Evolutionary conservation across 2,797 vertebrate genomes (phyloP).

Genomic region (Pogoniulus pusillus): DNA sequence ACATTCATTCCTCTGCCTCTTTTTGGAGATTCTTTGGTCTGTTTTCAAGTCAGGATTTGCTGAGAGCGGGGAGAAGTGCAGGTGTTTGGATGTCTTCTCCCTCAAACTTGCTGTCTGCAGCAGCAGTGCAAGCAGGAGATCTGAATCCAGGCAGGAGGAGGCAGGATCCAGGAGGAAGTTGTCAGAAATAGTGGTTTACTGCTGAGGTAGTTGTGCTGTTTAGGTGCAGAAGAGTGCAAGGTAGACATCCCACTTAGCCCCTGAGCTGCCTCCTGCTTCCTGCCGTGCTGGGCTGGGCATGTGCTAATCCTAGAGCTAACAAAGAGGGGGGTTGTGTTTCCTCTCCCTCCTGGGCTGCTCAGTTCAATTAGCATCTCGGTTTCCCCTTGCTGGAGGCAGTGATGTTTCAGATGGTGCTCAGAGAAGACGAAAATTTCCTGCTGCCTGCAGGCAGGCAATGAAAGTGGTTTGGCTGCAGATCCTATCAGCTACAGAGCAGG

Average conservation of each 20-base stretch:
- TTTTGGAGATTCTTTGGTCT: neutral
- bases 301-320: neutral
- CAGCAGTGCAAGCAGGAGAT: neutral
- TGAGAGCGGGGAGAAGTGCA: neutral
- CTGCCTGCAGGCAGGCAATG: slow-evolving; percentile 60
- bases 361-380: slow-evolving; percentile 25
- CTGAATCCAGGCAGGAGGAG: neutral
- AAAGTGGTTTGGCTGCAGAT: slow-evolving; percentile 60
- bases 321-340: neutral
- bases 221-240: neutral
- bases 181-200: neutral
- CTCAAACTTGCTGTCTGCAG: neutral
- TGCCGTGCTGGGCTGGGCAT: neutral
- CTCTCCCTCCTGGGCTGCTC: slow-evolving; percentile 21
- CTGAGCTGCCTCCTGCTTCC: neutral
- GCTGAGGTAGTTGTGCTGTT: neutral
- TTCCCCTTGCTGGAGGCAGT: slow-evolving; percentile 32
- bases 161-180: neutral
- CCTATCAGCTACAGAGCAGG: slow-evolving; percentile 33
- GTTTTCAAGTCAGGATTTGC: neutral
- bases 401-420: slow-evolving; percentile 36
- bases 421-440: slow-evolving; percentile 31
- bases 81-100: neutral
- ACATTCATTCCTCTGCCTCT: no score
- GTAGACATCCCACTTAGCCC: neutral